Conservation (phyloP, 2,888 invertebrate species). For the Lycaena phlaeas region DNA sequence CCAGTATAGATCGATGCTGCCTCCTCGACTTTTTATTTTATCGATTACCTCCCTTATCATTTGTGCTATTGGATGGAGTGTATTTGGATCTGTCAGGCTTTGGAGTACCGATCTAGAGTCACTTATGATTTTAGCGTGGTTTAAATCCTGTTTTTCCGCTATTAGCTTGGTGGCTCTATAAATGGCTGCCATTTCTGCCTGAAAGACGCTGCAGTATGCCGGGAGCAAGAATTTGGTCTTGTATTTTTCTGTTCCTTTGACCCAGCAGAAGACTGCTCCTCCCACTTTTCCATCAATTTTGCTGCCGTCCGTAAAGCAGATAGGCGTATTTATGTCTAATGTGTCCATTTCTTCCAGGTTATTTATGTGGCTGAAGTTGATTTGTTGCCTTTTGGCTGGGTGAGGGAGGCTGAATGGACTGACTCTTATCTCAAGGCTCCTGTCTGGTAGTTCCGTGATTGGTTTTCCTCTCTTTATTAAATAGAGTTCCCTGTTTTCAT, state of each 20-base stretch:
- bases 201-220: conserved; percentile 1
- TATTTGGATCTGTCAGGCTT: background rate
- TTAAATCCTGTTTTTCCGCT: too few species aligned
- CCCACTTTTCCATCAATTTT: too few species aligned
- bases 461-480: conserved; percentile 10
- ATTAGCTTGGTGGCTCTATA: background rate
- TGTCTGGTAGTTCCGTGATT: background rate
- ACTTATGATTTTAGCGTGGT: background rate
- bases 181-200: conserved; percentile 1
- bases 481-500: conserved; percentile 9
- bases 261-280: conserved; percentile 3
- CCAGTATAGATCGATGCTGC: background rate
- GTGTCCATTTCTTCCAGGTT: background rate
- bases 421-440: background rate
- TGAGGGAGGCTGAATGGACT: background rate
- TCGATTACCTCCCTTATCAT: background rate
- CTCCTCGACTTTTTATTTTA: background rate
- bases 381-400: background rate
- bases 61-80: background rate
- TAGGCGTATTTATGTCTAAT: background rate
- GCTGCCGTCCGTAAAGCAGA: background rate
- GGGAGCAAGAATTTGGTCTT: background rate
- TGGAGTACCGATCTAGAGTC: background rate
- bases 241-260: background rate
- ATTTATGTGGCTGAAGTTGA: background rate